Percentiles rank a stretch among this genome's conserved stretches.
Evolutionary conservation across 2,113 vertebrate species (phyloP).

Genomic region (Thamnaconus septentrionalis): DNA sequence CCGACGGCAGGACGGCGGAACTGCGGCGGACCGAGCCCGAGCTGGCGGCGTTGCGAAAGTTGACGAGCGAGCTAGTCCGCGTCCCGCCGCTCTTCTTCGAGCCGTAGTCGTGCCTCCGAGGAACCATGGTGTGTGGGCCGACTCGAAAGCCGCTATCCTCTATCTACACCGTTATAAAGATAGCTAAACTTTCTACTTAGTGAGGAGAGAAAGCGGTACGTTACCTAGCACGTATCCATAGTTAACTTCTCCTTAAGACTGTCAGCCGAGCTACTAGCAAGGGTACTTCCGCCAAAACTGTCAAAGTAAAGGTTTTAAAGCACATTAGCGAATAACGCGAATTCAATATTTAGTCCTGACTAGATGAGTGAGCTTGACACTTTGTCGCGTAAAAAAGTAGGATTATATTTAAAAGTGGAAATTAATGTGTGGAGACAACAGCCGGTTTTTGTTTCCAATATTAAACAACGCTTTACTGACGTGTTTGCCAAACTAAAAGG

Average conservation of each 20-base stretch:
- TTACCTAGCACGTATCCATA: constrained; percentile 56
- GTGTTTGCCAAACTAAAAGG: too few species aligned
- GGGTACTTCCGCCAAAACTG: accelerated
- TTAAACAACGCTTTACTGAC: too few species aligned
- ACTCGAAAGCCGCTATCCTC: too few species aligned
- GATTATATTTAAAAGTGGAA: too few species aligned
- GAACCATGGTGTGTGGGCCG: constrained; percentile 44
- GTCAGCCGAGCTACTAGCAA: neutral
- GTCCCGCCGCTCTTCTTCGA: constrained; percentile 34
- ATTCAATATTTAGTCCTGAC: too few species aligned
- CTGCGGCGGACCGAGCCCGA: constrained; percentile 57
- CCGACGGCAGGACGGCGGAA: constrained; percentile 84
- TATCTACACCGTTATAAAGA: too few species aligned
- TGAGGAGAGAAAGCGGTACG: neutral
- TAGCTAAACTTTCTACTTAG: neutral
- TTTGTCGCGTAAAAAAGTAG: too few species aligned
- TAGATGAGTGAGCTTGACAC: too few species aligned
- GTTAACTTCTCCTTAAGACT: constrained; percentile 20
- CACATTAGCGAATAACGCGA: too few species aligned
- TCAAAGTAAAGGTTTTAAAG: neutral
- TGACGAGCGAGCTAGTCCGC: constrained; percentile 42
- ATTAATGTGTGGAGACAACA: too few species aligned
- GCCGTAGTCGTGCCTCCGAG: constrained; percentile 53
- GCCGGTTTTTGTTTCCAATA: too few species aligned
- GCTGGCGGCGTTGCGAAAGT: constrained; percentile 50